phyloP scores from a whole-genome alignment of 2,888 invertebrate species.

The Trissolcus japonicus region DNA sequence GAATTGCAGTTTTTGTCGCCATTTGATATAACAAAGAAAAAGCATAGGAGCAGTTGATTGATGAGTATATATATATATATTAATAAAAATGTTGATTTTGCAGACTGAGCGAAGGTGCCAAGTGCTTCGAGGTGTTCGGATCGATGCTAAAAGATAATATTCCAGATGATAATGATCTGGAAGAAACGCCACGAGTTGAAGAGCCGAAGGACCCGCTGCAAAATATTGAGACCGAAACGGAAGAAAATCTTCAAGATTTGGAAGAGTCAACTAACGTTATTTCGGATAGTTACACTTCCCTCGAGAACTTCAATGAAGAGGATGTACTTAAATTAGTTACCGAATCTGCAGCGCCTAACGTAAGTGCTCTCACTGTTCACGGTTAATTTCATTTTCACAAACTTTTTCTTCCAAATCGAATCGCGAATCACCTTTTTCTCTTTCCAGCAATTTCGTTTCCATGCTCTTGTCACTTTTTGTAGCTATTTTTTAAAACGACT shows the following conservation, averaged over 20 bases:
- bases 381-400: not conserved
- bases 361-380: slow-evolving; percentile 78
- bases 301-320: slow-evolving; percentile 75
- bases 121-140: slow-evolving; percentile 41
- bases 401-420: too few relatives aligned
- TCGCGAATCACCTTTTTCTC: too few relatives aligned
- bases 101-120: slow-evolving; percentile 40
- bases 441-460: too few relatives aligned
- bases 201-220: not conserved
- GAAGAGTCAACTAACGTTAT: slow-evolving; percentile 77
- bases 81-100: not conserved
- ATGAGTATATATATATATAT: too few relatives aligned
- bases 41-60: too few relatives aligned
- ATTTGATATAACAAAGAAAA: too few relatives aligned
- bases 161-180: slow-evolving; percentile 16
- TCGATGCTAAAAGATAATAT: slow-evolving; percentile 31
- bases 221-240: slow-evolving; percentile 38
- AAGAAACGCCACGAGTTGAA: slow-evolving; percentile 24
- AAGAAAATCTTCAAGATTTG: slow-evolving; percentile 43
- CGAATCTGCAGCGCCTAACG: slow-evolving; percentile 85
- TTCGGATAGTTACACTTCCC: slow-evolving; percentile 80
- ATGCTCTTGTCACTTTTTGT: too few relatives aligned
- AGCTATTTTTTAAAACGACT: too few relatives aligned
- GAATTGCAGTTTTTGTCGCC: not conserved
- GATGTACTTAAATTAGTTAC: slow-evolving; percentile 80